phyloP scores from a whole-genome alignment of 2,888 invertebrate genomes.

The Morinoia aosen region DNA sequence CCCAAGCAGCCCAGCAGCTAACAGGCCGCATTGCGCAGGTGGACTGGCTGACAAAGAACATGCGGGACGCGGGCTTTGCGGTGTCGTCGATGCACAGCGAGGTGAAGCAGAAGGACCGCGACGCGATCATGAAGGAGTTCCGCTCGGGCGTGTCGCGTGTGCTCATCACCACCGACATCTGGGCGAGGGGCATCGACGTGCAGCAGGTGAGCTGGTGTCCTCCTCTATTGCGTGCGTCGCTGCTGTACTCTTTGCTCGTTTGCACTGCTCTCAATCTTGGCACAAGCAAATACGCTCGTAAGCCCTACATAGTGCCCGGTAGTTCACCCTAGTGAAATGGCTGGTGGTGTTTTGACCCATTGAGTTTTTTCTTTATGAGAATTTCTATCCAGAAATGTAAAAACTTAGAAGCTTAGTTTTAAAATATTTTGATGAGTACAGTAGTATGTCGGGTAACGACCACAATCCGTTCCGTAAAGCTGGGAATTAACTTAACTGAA shows the following conservation, averaged over 20 bases:
- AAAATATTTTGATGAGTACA: too few species aligned
- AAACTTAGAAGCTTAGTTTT: too few species aligned
- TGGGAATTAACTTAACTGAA: too few species aligned
- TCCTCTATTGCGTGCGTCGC: not conserved
- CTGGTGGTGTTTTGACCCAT: not conserved
- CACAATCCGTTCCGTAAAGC: too few species aligned
- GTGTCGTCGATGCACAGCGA: slow-evolving; percentile 99
- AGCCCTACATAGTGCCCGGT: not conserved
- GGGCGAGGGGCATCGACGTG: slow-evolving; percentile 99
- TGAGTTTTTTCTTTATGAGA: too few species aligned
- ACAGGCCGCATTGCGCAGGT: slow-evolving; percentile 75
- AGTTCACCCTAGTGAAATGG: not conserved
- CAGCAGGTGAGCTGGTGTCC: slow-evolving; percentile 79
- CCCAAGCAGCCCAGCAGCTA: not conserved
- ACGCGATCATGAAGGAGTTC: slow-evolving; percentile 99
- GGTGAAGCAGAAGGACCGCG: slow-evolving; percentile 97
- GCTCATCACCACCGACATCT: slow-evolving; percentile 98
- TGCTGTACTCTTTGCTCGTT: too few species aligned
- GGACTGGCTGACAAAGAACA: slow-evolving; percentile 99
- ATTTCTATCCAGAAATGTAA: too few species aligned
- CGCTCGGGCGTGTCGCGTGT: slow-evolving; percentile 93
- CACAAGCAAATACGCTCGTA: too few species aligned
- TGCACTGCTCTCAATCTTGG: too few species aligned
- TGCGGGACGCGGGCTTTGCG: slow-evolving; percentile 98
- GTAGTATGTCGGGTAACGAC: too few species aligned